Conservation (phyloP, 1,140 invertebrate species). For the Formica selysi region DNA sequence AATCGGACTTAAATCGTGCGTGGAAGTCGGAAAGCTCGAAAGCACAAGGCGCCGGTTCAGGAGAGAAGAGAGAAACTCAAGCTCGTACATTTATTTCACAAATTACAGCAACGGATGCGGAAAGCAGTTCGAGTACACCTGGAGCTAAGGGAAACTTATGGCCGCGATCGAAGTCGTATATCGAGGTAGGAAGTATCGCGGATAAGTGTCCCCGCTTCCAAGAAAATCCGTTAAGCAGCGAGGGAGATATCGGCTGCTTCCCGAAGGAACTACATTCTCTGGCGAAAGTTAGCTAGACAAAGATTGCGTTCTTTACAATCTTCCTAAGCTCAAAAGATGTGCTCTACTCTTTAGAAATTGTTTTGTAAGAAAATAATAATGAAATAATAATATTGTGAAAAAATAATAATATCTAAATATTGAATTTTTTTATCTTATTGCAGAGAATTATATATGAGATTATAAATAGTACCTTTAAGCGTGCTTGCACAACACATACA, state of each 20-base stretch:
- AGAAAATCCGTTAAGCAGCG: conserved; percentile 66
- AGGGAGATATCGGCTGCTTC: conserved; percentile 50
- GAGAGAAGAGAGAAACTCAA: conserved; percentile 57
- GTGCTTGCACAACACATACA: too few relatives aligned
- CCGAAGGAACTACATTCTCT: conserved; percentile 49
- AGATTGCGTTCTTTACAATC: conserved; percentile 19
- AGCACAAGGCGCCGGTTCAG: conserved; percentile 46
- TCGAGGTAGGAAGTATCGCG: conserved; percentile 60
- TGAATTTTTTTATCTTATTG: neutral
- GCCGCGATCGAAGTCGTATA: conserved; percentile 70
- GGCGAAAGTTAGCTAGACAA: conserved; percentile 32
- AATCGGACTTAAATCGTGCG: conserved; percentile 45
- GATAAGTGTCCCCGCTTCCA: conserved; percentile 67
- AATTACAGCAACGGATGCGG: conserved; percentile 66
- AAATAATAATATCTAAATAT: too few relatives aligned
- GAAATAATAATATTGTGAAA: too few relatives aligned
- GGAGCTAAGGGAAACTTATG: conserved; percentile 69
- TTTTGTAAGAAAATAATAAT: neutral
- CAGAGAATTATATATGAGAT: neutral
- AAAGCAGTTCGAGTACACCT: conserved; percentile 68
- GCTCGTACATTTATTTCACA: conserved; percentile 70
- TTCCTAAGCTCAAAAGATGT: conserved; percentile 2
- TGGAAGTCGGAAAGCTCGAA: conserved; percentile 47
- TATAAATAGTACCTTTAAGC: too few relatives aligned
- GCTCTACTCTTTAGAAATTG: neutral